Conservation (phyloP, 1,140 invertebrate species). For the Odontomachus brunneus region DNA sequence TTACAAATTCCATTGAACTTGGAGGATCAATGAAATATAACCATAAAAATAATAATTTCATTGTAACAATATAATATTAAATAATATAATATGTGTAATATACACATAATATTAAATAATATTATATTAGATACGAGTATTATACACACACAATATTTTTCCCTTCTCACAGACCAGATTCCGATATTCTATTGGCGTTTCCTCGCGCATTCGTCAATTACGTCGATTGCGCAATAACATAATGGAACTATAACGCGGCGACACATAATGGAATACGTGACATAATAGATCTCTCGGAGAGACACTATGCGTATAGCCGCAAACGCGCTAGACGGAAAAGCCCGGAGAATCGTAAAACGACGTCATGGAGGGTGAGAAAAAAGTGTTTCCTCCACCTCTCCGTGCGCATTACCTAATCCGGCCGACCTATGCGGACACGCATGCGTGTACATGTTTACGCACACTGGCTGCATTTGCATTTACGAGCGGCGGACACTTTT, state of each 20-base stretch:
- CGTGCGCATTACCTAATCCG: slow-evolving; percentile 42
- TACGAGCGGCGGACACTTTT: slow-evolving; percentile 75
- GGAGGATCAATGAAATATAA: too few relatives aligned
- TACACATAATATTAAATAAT: not conserved
- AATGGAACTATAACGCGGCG: not conserved
- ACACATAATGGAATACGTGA: not conserved
- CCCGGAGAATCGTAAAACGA: slow-evolving; percentile 29
- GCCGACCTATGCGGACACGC: slow-evolving; percentile 10
- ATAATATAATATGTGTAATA: too few relatives aligned
- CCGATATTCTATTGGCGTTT: not conserved
- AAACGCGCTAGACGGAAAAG: not conserved
- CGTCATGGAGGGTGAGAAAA: slow-evolving; percentile 13
- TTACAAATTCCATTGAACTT: too few relatives aligned
- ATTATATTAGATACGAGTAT: too few relatives aligned
- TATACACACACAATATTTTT: too few relatives aligned
- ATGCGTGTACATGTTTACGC: slow-evolving; percentile 24
- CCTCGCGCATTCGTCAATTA: not conserved
- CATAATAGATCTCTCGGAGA: slow-evolving; percentile 7
- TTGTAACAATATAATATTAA: too few relatives aligned
- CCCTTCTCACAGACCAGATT: not conserved
- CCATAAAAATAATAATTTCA: too few relatives aligned
- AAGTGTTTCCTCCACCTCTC: not conserved
- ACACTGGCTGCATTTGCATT: slow-evolving; percentile 75
- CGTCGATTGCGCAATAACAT: slow-evolving; percentile 14
- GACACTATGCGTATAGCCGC: not conserved